Base-by-base conservation (phyloP, 2,113 vertebrate genomes). In the Progne subis region DNA sequence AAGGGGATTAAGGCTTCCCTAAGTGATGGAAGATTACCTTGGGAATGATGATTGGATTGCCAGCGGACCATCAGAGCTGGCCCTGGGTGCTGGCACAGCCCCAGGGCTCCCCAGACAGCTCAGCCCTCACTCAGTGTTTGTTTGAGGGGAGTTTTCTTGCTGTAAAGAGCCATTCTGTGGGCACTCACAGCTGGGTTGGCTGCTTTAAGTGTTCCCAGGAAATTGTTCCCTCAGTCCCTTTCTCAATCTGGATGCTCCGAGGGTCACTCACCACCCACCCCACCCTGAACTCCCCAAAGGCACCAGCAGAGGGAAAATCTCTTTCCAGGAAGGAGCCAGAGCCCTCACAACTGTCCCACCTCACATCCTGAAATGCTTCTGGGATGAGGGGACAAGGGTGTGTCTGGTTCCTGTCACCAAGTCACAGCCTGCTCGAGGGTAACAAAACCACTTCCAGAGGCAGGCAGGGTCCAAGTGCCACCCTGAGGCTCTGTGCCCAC, bases 1-100 rank as follows among this genome's bases (percentile, higher is more conserved):
- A 96, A 96, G 92, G 94, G 94, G 94, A 96, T 96, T 96, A 95
- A 72, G 15, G 11, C 1, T 49, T 49, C 32, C 32, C 0, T 24
- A n/a, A 92, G 29, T 18, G 32, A 7, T 6, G 67, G 74, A 43
- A 74, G 93, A 85, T 95, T 95, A 93, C 32, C 49, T 3, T 4
- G 75, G 79, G 28, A 82, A 57, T 57, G 76, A 90, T 20, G 61
- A n/a, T 4, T 41, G 39, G 69, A 84, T 68, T 47, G 69, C 86
- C 59, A 7, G 55, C 20, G 69, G 69, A 32, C 55, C 60, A 81
- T 24, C 31, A 47, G 80, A 72, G 60, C 76, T 63, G 41, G 6
- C 25, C 3, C 32, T 2, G 25, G 3, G 31, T 67, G 69, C 2
- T 56, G 77, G 26, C 69, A n/a, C 81, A 8, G 2, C 4, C 5